Evolutionary conservation across 1,140 invertebrate species (phyloP).

Genomic region (Heliconius hermathena): DNA sequence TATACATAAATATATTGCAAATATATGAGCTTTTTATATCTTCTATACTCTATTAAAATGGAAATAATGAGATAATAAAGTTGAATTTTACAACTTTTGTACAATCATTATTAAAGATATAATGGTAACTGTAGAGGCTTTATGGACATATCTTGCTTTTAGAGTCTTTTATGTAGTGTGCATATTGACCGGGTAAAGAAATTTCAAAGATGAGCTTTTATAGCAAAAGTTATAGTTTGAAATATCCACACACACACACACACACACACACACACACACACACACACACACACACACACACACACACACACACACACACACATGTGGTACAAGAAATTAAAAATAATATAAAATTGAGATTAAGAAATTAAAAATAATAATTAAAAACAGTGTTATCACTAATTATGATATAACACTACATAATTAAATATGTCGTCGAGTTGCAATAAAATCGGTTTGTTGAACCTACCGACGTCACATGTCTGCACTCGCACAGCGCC

Average conservation of each 20-base stretch:
- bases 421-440: background rate
- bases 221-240: background rate
- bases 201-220: background rate
- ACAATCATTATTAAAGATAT: conserved; percentile 19
- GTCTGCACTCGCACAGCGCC: conserved; percentile 55
- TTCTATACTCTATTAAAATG: conserved; percentile 12
- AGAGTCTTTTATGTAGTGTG: conserved; percentile 6
- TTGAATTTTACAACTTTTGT: conserved; percentile 12
- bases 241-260: background rate
- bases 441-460: conserved; percentile 51
- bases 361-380: background rate
- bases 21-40: conserved; percentile 16
- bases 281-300: background rate
- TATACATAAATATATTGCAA: conserved; percentile 7
- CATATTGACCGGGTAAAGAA: conserved; percentile 7
- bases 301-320: background rate
- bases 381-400: background rate
- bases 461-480: conserved; percentile 67
- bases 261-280: background rate
- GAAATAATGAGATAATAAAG: conserved; percentile 10
- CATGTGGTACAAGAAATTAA: background rate
- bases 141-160: conserved; percentile 9
- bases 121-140: conserved; percentile 18
- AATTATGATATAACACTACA: conserved; percentile 9
- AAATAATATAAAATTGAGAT: background rate